Base-by-base conservation (phyloP, 2,888 invertebrate genomes). In the Syrphus vitripennis region DNA sequence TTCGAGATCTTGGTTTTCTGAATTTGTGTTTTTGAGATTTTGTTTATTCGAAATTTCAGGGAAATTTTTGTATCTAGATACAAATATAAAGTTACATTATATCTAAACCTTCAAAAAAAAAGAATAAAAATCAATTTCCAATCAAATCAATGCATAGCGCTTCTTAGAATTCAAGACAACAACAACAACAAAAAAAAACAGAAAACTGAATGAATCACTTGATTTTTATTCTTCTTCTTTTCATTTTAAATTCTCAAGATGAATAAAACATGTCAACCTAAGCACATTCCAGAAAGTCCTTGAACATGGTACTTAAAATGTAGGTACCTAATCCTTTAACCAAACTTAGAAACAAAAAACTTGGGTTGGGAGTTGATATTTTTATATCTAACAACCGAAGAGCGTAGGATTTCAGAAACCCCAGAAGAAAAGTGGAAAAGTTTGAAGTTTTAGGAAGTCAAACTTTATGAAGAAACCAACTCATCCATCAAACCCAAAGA, bases 391-490 rank as follows among this genome's bases (percentile, higher is more conserved):
- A 80, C 74, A 29, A 48, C 67, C 45, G 4, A 59, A 31, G 16
- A 31, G 31, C 9, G 45, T 37, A 34, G 34, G 48, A 37, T 57
- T 34, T 57, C 29, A 45, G 16, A 45, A 69, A 55, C 29, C 74
- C 63, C 26, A 63, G 0, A 10, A 4, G 26, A 55, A n/a, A n/a
- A 53, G 29, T 37, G 26, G 59, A 70, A 77, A 75, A 79, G 61
- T 75, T 80, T 67, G 50, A 80, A 70, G 63, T 59, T 65, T 71
- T 67, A 26, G 14, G 42, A 71, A 57, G 70, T 63, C 63, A 82
- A 72, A 59, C 40, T 67, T 67, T 65, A 31, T 50, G 42, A 67
- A 48, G 48, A 67, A n/a, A 67, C 71, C n/a, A 65, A 57, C 34
- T 63, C 45, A 50, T 67, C 61, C 63, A 50, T 67, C 61, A 74